phyloP scores from a whole-genome alignment of 2,113 vertebrate genomes.

The Catharus minimus region DNA sequence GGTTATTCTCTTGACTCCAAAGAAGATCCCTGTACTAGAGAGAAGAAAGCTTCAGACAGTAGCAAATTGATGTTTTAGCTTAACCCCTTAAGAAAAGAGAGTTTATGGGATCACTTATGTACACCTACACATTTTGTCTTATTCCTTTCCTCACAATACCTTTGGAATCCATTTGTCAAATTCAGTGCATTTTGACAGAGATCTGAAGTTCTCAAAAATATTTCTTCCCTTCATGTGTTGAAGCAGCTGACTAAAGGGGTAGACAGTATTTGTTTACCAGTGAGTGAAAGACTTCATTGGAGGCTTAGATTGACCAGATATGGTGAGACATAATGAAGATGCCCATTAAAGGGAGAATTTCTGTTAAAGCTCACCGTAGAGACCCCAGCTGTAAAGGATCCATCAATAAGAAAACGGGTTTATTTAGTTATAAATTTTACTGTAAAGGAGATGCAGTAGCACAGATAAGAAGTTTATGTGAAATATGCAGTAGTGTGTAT shows the following conservation, averaged over 20 bases:
- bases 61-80: not conserved
- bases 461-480: not conserved
- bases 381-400: not conserved
- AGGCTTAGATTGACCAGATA: not conserved
- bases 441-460: not conserved
- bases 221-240: not conserved
- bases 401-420: not conserved
- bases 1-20: conserved; percentile 25
- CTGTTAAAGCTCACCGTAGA: not conserved
- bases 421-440: not conserved
- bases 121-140: not conserved
- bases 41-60: not conserved
- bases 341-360: not conserved
- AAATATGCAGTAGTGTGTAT: not conserved
- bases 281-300: not conserved
- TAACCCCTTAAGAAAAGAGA: not conserved
- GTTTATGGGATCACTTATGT: not conserved
- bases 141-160: not conserved
- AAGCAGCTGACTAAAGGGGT: not conserved
- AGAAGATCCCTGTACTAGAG: not conserved
- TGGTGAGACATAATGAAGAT: not conserved
- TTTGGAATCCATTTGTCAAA: not conserved
- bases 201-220: not conserved
- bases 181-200: not conserved
- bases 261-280: not conserved